A percentile compares a stretch with the other conserved stretches of the same genome.
Evolutionary conservation across 2,888 invertebrate genomes (phyloP).

Genomic region (Drymonia ruficornis): DNA sequence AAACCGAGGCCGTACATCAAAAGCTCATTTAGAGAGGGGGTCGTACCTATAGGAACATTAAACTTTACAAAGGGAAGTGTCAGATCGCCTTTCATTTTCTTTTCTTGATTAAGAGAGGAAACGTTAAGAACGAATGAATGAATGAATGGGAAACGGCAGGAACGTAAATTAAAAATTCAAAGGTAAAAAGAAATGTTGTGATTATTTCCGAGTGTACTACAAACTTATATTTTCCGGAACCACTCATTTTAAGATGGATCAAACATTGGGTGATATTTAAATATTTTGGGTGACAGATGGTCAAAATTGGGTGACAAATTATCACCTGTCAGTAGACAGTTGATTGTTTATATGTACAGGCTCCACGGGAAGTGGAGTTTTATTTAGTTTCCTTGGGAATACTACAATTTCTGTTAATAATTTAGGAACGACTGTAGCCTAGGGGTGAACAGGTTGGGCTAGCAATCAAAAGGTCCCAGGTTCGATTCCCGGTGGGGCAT

Average conservation of each 20-base stretch:
- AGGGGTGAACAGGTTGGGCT: too few species aligned
- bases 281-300: neutral
- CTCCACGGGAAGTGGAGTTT: too few species aligned
- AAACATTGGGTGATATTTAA: neutral
- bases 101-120: conserved; percentile 1
- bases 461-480: too few species aligned
- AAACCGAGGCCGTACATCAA: neutral
- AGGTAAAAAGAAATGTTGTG: neutral
- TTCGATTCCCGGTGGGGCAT: too few species aligned
- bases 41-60: neutral
- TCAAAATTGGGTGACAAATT: too few species aligned
- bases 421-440: too few species aligned
- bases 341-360: too few species aligned
- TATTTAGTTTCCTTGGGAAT: too few species aligned
- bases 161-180: neutral
- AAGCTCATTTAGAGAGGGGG: neutral
- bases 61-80: conserved; percentile 5
- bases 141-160: neutral
- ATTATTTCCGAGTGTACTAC: neutral
- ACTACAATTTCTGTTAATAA: too few species aligned
- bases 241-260: too few species aligned
- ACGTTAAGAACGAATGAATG: conserved; percentile 2
- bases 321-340: too few species aligned
- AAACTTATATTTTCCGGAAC: neutral
- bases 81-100: conserved; percentile 7